Conservation (phyloP, 2,797 vertebrate species). For the Tragopan temminckii region DNA sequence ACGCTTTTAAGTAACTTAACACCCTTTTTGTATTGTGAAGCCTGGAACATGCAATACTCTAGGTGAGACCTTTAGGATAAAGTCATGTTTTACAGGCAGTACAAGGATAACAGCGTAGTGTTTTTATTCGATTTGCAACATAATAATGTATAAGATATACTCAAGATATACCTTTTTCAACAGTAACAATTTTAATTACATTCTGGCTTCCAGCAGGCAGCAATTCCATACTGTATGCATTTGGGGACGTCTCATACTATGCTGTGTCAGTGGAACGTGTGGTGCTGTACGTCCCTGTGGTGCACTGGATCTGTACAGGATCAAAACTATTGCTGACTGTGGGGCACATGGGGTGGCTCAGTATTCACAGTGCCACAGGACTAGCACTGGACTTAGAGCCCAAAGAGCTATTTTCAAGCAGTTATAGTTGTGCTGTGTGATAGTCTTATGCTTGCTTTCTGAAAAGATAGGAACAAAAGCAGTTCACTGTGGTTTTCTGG, state of each 20-base stretch:
- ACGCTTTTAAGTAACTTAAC: not conserved
- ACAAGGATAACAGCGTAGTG: not conserved
- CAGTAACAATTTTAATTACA: not conserved
- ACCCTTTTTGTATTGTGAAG: not conserved
- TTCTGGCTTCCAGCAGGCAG: not conserved
- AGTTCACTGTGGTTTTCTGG: not conserved
- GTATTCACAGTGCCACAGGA: not conserved
- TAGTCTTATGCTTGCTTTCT: not conserved
- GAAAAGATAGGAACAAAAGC: not conserved
- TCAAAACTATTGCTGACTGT: not conserved
- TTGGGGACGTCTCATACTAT: not conserved
- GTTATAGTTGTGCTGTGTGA: not conserved
- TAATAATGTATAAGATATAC: not conserved
- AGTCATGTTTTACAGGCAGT: not conserved
- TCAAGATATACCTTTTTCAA: not conserved
- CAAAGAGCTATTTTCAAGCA: not conserved
- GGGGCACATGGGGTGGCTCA: not conserved
- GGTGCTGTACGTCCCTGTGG: not conserved
- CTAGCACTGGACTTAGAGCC: fast-evolving
- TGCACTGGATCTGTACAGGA: not conserved
- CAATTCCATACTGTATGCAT: not conserved
- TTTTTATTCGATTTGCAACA: not conserved
- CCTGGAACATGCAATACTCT: too few species aligned
- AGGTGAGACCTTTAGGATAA: not conserved
- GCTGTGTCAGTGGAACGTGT: not conserved